phyloP scores from a whole-genome alignment of 2,113 vertebrate species.

The Agapornis roseicollis region DNA sequence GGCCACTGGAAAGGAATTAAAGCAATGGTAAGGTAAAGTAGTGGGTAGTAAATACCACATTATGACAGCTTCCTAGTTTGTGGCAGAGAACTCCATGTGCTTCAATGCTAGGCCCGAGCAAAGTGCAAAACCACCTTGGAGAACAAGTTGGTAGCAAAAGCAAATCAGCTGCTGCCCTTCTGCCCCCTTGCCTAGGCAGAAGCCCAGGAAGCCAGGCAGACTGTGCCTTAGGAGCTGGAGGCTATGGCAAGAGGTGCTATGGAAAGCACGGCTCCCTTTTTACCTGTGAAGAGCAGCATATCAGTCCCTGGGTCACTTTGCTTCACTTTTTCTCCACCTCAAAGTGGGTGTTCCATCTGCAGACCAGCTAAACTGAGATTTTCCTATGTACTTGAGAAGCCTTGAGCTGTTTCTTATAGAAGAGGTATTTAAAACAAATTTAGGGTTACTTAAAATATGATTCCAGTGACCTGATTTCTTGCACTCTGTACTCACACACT shows the following conservation, averaged over 20 bases:
- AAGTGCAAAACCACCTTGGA: background rate
- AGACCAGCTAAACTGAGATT: background rate
- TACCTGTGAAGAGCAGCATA: background rate
- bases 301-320: background rate
- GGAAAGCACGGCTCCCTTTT: background rate
- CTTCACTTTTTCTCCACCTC: background rate
- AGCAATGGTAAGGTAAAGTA: background rate
- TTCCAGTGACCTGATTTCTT: background rate
- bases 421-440: background rate
- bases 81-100: background rate
- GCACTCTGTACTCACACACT: background rate
- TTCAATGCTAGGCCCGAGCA: background rate
- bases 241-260: background rate
- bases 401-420: background rate
- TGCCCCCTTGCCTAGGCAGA: background rate
- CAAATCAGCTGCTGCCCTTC: background rate
- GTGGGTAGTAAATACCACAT: background rate
- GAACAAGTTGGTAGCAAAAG: background rate
- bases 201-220: background rate
- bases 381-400: background rate
- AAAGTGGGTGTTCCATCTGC: background rate
- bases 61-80: background rate
- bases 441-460: background rate
- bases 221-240: background rate
- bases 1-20: background rate